Conservation (phyloP, 2,113 vertebrate genomes). For the Benitochromis conjunctus region DNA sequence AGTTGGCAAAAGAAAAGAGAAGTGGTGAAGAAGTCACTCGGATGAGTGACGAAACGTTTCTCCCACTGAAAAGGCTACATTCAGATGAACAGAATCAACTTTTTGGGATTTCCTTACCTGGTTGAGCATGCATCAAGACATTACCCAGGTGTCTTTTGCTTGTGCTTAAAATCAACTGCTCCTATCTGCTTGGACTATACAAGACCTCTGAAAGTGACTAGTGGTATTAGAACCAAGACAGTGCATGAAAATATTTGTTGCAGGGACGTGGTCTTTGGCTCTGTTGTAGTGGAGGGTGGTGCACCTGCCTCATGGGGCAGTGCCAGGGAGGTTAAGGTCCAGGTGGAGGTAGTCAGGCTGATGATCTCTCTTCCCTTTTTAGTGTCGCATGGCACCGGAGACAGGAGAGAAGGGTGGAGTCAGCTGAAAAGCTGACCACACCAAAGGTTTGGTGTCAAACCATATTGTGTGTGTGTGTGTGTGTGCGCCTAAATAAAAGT, state of each 20-base stretch:
- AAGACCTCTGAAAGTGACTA: accelerated
- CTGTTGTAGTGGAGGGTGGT: not conserved
- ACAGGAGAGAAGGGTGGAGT: not conserved
- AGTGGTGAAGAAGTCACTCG: no score
- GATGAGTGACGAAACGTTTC: no score
- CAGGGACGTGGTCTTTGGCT: not conserved
- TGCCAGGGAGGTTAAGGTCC: not conserved
- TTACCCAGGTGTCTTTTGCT: not conserved
- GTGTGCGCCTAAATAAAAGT: not conserved
- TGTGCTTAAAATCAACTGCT: not conserved
- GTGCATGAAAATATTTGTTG: not conserved
- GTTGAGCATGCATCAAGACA: not conserved
- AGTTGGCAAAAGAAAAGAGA: not conserved
- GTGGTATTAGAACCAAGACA: not conserved
- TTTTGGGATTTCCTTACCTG: not conserved
- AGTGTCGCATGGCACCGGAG: accelerated
- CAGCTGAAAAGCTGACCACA: not conserved
- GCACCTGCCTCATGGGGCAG: accelerated
- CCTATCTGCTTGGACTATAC: not conserved
- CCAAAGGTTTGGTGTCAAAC: not conserved
- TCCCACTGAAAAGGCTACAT: no score
- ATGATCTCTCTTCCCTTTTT: not conserved
- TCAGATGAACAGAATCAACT: not conserved
- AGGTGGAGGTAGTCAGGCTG: not conserved
- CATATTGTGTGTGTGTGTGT: accelerated